Evolutionary conservation across 2,888 invertebrate species (phyloP), one percentile per base, ranked within the genome.

Genomic region (Caenorhabditis panamensis): DNA sequence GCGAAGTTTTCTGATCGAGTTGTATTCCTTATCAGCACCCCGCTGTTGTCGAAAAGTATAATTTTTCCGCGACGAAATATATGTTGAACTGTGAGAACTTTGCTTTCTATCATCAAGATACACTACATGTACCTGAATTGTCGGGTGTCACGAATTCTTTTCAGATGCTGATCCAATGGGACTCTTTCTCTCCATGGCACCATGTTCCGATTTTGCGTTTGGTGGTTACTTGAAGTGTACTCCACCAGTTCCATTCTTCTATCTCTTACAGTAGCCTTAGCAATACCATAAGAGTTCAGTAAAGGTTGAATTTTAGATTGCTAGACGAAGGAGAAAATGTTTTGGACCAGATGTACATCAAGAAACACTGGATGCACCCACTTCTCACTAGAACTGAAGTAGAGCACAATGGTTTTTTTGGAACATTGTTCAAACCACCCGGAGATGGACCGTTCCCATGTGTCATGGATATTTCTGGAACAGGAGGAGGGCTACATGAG

Each of bases 111-210:
- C n/a, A n/a, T n/a, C n/a, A n/a, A n/a, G n/a, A n/a, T n/a, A n/a
- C n/a, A n/a, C n/a, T n/a, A n/a, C n/a, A n/a, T n/a, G n/a, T n/a
- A n/a, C n/a, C n/a, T n/a, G n/a, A n/a, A n/a, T n/a, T n/a, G n/a
- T n/a, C n/a, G n/a, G n/a, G n/a, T n/a, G n/a, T n/a, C n/a, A n/a
- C n/a, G n/a, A n/a, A n/a, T n/a, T n/a, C n/a, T 2, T 77, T 84
- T n/a, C 73, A 84, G 84, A 80, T 24, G 71, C 79, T 13, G 84
- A 84, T 58, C 61, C 62, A 41, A 84, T 84, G 84, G 84, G 84
- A 36, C 54, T 84, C 2, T 84, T 84, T 54, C 64, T 84, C n/a
- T 82, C 82, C 24, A 82, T 82, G 71, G 66, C 66, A 0, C 80
- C 84, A 4, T 62, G 75, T n/a, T 72, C 75, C n/a, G 81, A 78